Evolutionary conservation across 2,113 vertebrate species (phyloP).

Genomic region (Tretioscincus oriximinensis): DNA sequence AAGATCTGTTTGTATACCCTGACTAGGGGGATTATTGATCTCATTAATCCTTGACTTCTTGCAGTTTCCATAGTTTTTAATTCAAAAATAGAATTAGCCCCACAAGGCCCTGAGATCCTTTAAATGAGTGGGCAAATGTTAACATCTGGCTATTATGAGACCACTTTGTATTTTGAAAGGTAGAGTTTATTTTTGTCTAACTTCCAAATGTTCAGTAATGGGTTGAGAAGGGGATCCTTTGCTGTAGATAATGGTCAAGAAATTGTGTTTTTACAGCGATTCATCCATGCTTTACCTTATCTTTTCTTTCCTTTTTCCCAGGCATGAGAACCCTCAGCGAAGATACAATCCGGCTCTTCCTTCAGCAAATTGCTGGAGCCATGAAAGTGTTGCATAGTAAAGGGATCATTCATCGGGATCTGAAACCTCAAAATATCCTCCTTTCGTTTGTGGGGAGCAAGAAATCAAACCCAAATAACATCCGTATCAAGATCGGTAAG

Average conservation of each 20-base stretch:
- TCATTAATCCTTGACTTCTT: not conserved
- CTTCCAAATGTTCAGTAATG: too few species aligned
- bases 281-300: constrained; percentile 3
- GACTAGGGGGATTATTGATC: constrained; percentile 62
- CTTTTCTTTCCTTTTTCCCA: constrained; percentile 45
- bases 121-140: constrained; percentile 53
- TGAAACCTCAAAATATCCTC: constrained; percentile 97
- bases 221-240: too few species aligned
- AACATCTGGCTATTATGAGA: constrained; percentile 11
- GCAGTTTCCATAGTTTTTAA: constrained; percentile 23
- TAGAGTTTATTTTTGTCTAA: too few species aligned
- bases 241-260: too few species aligned
- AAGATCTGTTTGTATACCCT: constrained; percentile 50
- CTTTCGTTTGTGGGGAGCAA: constrained; percentile 84
- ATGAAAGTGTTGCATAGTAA: constrained; percentile 91
- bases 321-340: constrained; percentile 92
- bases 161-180: too few species aligned
- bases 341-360: constrained; percentile 93
- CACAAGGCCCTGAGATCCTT: constrained; percentile 56
- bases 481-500: constrained; percentile 92
- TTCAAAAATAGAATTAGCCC: constrained; percentile 41
- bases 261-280: not conserved
- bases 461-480: constrained; percentile 83
- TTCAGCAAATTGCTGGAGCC: constrained; percentile 92
- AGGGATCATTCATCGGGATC: constrained; percentile 92